Conservation (phyloP, 2,113 vertebrate species). For the Bothrops jararaca region DNA sequence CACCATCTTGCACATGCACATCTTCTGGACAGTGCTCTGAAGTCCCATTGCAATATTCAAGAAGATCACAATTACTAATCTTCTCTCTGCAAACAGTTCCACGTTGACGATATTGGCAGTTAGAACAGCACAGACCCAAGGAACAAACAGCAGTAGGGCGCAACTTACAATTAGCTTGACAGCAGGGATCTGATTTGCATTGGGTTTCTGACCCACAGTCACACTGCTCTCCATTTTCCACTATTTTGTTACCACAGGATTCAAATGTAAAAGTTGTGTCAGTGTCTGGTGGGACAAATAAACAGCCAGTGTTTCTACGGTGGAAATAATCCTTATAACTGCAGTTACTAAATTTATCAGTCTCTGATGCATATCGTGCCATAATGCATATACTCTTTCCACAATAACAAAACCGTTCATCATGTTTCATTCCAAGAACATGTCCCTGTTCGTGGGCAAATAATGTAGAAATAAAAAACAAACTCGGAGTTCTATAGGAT, state of each 20-base stretch:
- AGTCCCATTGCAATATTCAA: conserved; percentile 69
- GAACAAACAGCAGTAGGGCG: conserved; percentile 18
- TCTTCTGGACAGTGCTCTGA: conserved; percentile 67
- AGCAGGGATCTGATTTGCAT: conserved; percentile 1
- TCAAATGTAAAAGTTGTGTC: background rate
- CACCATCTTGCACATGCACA: conserved; percentile 69
- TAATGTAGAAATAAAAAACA: background rate
- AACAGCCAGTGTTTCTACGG: conserved; percentile 46
- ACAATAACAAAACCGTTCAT: background rate
- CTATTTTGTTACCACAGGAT: conserved; percentile 31
- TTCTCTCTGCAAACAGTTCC: conserved; percentile 62
- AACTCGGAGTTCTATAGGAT: background rate
- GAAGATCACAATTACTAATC: conserved; percentile 65
- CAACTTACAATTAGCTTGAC: conserved; percentile 18
- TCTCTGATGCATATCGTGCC: accelerated
- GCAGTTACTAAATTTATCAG: conserved; percentile 37
- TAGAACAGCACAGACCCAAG: conserved; percentile 26
- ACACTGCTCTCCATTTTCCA: conserved; percentile 33
- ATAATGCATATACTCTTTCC: background rate
- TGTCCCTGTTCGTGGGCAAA: conserved; percentile 34
- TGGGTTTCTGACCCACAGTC: conserved; percentile 16
- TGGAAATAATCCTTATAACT: conserved; percentile 50
- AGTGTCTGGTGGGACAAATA: background rate
- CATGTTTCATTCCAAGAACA: background rate
- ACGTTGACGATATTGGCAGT: conserved; percentile 57